These are phyloP conservation scores for Sebastolobus alascanus DNA, from an alignment of 2,797 vertebrate species.

Conservation along the genomic window DNA sequence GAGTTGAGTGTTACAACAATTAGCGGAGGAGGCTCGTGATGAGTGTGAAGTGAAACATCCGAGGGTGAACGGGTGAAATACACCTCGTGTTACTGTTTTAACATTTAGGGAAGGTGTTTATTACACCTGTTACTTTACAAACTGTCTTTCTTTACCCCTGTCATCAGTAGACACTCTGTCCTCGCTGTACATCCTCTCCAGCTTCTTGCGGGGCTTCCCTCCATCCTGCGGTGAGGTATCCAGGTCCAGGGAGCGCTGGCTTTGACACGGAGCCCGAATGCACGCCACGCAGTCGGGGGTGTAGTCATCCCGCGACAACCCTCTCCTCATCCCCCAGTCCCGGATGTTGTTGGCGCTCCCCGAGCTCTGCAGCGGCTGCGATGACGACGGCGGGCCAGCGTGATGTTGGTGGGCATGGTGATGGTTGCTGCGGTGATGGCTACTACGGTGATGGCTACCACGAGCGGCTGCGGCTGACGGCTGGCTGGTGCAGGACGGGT, in stretches of 20 bases:
- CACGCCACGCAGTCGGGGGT: constrained; percentile 84
- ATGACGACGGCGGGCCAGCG: constrained; percentile 50
- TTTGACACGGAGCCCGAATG: constrained; percentile 81
- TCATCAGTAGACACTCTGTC: constrained; percentile 88
- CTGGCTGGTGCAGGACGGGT: constrained; percentile 69
- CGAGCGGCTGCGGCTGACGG: constrained; percentile 53
- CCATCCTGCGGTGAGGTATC: constrained; percentile 84
- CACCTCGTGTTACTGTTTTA: not conserved
- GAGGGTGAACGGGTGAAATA: not conserved
- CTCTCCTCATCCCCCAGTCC: constrained; percentile 87
- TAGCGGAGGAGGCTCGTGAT: constrained; percentile 12
- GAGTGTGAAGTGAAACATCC: constrained; percentile 14
- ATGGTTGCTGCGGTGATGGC: constrained; percentile 75
- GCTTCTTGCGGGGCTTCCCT: constrained; percentile 87
- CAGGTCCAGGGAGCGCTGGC: constrained; percentile 90
- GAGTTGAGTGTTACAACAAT: constrained; percentile 23
- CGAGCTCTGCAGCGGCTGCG: constrained; percentile 87
- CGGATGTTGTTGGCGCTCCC: constrained; percentile 85
- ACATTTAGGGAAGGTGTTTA: not conserved
- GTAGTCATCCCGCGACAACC: constrained; percentile 90
- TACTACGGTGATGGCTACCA: constrained; percentile 66
- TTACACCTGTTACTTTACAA: not conserved
- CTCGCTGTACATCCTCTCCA: constrained; percentile 96
- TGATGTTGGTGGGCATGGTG: constrained; percentile 73
- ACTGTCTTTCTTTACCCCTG: constrained; percentile 57